phyloP scores from a whole-genome alignment of 2,113 vertebrate genomes.

The Muntiacus muntjak region DNA sequence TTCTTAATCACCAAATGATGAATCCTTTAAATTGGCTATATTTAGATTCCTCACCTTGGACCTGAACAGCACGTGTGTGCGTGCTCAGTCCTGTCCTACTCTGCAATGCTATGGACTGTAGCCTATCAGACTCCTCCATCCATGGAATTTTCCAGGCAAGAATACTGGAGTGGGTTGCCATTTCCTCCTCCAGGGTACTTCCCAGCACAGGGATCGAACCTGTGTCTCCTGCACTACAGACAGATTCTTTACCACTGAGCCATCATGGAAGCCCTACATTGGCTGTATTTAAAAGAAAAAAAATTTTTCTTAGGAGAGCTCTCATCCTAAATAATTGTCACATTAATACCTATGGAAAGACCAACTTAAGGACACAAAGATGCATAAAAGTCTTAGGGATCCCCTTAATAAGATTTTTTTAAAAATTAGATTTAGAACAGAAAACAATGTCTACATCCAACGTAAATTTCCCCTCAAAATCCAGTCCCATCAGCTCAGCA shows the following conservation, averaged over 20 bases:
- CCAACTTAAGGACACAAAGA: not conserved
- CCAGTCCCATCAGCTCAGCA: not conserved
- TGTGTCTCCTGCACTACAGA: not conserved
- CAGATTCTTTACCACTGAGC: not conserved
- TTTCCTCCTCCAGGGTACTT: not conserved
- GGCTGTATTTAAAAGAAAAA: not conserved
- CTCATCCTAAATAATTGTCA: not conserved
- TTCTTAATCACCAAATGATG: not conserved
- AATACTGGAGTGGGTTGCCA: not conserved
- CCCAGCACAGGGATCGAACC: fast-evolving
- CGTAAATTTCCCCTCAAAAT: not conserved
- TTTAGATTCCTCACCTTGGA: not conserved
- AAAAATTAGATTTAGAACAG: not conserved
- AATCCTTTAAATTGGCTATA: not conserved
- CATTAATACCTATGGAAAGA: not conserved
- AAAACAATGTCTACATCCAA: not conserved
- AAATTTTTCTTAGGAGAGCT: not conserved
- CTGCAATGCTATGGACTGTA: not conserved
- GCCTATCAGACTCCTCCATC: not conserved
- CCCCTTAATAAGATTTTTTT: not conserved
- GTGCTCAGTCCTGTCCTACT: not conserved
- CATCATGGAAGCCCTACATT: not conserved
- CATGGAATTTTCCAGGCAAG: not conserved
- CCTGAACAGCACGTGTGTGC: not conserved
- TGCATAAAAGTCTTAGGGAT: not conserved